A percentile compares a stretch with the other conserved stretches of the same genome.
Evolutionary conservation across 2,797 vertebrate species (phyloP).

Genomic region (Mormyrus hasselquistii): DNA sequence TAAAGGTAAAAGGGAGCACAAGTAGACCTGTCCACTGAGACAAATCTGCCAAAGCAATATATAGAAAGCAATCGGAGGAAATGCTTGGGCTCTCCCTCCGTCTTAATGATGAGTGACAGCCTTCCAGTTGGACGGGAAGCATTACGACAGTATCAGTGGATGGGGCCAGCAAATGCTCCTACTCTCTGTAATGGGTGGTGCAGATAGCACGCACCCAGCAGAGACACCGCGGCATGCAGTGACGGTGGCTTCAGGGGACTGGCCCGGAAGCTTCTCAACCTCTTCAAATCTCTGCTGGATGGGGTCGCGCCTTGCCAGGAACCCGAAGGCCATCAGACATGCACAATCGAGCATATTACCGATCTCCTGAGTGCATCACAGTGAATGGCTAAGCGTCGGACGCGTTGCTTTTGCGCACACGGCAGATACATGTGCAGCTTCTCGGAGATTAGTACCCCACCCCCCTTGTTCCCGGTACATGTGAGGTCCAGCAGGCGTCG

Average conservation of each 20-base stretch:
- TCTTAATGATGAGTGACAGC: not conserved
- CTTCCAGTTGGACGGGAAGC: not conserved
- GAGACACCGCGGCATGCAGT: slow-evolving; percentile 11
- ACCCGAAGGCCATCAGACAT: slow-evolving; percentile 22
- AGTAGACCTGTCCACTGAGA: not conserved
- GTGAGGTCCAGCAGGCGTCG: not conserved
- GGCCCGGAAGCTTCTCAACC: slow-evolving; percentile 27
- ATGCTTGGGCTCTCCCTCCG: not conserved
- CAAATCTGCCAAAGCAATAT: not conserved
- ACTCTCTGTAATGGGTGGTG: not conserved
- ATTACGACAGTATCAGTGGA: slow-evolving; percentile 1
- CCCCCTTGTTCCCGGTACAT: not conserved
- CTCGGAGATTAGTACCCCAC: not conserved
- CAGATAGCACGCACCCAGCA: slow-evolving; percentile 7
- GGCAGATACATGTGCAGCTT: not conserved
- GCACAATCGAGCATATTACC: slow-evolving; percentile 14
- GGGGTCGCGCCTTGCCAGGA: slow-evolving; percentile 28
- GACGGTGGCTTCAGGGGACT: slow-evolving; percentile 22
- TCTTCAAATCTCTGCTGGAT: slow-evolving; percentile 37
- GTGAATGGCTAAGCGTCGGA: not conserved
- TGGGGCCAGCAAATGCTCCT: not conserved
- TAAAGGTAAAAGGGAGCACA: not conserved
- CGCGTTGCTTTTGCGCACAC: not conserved
- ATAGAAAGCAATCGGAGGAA: not conserved
- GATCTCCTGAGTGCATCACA: not conserved